A percentile compares a stretch with the other conserved stretches of the same genome.
phyloP scores from a whole-genome alignment of 1,140 invertebrate genomes.

The Luehdorfia chinensis region DNA sequence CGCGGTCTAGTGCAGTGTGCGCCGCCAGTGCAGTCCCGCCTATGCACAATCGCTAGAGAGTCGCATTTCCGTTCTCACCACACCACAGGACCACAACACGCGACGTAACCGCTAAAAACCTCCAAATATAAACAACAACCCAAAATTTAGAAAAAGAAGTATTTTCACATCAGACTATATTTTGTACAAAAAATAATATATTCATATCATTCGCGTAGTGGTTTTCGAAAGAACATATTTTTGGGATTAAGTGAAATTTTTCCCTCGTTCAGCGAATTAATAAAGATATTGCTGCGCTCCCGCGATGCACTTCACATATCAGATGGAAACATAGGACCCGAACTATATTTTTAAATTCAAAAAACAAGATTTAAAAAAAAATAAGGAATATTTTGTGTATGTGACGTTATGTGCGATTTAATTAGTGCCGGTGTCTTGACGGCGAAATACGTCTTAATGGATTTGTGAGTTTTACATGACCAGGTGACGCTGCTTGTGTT shows the following conservation, averaged over 20 bases:
- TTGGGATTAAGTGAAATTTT: constrained; percentile 63
- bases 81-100: constrained; percentile 57
- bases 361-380: constrained; percentile 22
- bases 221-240: constrained; percentile 45
- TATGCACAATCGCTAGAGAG: constrained; percentile 71
- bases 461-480: constrained; percentile 50
- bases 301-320: constrained; percentile 68
- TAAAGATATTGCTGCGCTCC: neutral
- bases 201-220: constrained; percentile 71
- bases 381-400: constrained; percentile 54
- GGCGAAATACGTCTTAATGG: constrained; percentile 46
- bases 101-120: constrained; percentile 63
- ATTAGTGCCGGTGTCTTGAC: constrained; percentile 54
- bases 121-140: constrained; percentile 40
- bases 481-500: constrained; percentile 49
- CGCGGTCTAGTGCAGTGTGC: constrained; percentile 67
- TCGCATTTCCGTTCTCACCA: constrained; percentile 65
- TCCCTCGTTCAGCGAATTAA: constrained; percentile 25
- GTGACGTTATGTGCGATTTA: constrained; percentile 62
- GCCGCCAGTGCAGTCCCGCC: constrained; percentile 68
- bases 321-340: constrained; percentile 71
- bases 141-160: constrained; percentile 47
- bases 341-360: constrained; percentile 55
- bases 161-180: constrained; percentile 60
- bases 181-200: constrained; percentile 51